Conservation (phyloP, 1,140 invertebrate species). For the Coptotermes formosanus region DNA sequence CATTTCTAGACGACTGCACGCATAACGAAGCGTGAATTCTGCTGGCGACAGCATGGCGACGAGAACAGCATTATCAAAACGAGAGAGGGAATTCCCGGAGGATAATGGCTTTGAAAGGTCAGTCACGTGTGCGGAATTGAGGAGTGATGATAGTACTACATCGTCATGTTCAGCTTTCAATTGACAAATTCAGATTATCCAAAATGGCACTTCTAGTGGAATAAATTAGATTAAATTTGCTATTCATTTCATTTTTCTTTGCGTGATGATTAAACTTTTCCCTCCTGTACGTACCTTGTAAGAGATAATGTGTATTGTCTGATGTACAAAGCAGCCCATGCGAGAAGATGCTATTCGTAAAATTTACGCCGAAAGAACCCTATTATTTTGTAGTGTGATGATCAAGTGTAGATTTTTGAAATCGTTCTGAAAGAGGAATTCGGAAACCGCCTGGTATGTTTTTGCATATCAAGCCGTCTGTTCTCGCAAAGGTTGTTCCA, state of each 20-base stretch:
- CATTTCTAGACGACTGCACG: constrained; percentile 13
- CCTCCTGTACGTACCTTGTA: not conserved
- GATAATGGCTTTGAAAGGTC: not conserved
- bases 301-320: not conserved
- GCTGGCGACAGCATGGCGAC: constrained; percentile 10
- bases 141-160: not conserved
- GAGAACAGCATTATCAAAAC: constrained; percentile 4
- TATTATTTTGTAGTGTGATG: too few species aligned
- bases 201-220: not conserved
- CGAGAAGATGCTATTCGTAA: not conserved
- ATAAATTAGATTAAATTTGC: not conserved
- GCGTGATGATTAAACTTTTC: not conserved
- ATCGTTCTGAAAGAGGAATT: too few species aligned
- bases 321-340: not conserved
- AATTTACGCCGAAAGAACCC: too few species aligned
- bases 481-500: too few species aligned
- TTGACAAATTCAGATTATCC: constrained; percentile 13
- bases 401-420: too few species aligned
- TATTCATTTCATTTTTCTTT: not conserved
- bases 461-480: too few species aligned
- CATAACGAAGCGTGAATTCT: constrained; percentile 26
- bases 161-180: not conserved
- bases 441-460: too few species aligned
- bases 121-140: not conserved
- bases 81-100: not conserved